phyloP scores from a whole-genome alignment of 2,888 invertebrate genomes.

The Ypsolopha scabrella region DNA sequence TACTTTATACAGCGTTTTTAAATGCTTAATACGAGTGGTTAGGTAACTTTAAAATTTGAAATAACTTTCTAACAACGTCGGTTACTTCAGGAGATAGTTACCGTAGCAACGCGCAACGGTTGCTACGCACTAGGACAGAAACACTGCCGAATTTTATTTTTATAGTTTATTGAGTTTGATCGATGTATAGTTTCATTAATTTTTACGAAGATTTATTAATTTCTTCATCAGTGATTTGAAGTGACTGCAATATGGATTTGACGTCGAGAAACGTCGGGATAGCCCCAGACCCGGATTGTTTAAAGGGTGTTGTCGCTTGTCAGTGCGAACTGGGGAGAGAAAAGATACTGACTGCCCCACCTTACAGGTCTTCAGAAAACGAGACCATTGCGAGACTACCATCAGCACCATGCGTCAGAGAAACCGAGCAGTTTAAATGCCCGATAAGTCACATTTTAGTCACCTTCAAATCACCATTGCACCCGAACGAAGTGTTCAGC shows the following conservation, averaged over 20 bases:
- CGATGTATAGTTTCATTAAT: neutral
- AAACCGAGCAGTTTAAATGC: constrained; percentile 42
- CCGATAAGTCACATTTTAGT: constrained; percentile 51
- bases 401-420: constrained; percentile 48
- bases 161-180: neutral
- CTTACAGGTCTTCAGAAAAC: constrained; percentile 29
- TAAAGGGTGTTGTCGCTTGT: constrained; percentile 36
- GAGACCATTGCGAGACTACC: constrained; percentile 30
- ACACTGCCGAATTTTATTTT: neutral
- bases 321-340: constrained; percentile 60
- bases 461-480: constrained; percentile 49
- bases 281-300: constrained; percentile 27
- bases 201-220: neutral
- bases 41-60: no score
- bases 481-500: constrained; percentile 44
- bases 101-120: neutral
- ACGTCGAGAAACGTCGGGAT: constrained; percentile 30
- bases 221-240: neutral
- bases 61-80: no score
- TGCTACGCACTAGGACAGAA: neutral
- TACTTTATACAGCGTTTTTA: no score
- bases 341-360: constrained; percentile 54
- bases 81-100: no score
- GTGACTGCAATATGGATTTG: neutral
- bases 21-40: no score